These are phyloP conservation scores for Babylonia areolata DNA, from an alignment of 1,140 invertebrate species.

Conservation along the genomic window DNA sequence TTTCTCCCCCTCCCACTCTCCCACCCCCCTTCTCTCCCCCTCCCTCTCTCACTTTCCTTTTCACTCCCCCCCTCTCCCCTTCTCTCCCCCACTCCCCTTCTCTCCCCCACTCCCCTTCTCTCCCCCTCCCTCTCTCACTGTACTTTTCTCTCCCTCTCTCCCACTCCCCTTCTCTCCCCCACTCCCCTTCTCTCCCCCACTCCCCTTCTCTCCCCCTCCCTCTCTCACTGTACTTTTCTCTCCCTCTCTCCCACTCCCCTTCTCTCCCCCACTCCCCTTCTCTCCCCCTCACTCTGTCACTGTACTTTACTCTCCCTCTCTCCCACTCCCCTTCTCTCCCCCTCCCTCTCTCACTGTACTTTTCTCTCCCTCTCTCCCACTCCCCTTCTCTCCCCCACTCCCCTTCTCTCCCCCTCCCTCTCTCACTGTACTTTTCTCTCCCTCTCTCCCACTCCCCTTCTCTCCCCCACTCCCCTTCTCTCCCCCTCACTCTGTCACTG, in stretches of 20 bases:
- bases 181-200: no score
- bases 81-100: not conserved
- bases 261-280: not conserved
- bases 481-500: no score
- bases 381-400: no score
- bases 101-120: not conserved
- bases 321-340: not conserved
- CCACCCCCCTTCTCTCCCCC: no score
- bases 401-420: not conserved
- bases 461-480: no score
- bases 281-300: not conserved
- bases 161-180: not conserved
- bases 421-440: not conserved
- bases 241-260: not conserved
- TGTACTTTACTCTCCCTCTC: not conserved
- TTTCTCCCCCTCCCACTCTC: no score
- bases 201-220: not conserved
- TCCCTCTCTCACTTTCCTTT: no score
- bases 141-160: not conserved
- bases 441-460: no score
- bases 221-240: not conserved
- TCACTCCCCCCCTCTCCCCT: no score
- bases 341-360: not conserved
- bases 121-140: not conserved
- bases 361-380: no score